These are phyloP conservation scores for Aleiodes leptofemur DNA, from an alignment of 2,888 invertebrate genomes.

Conservation along the genomic window DNA sequence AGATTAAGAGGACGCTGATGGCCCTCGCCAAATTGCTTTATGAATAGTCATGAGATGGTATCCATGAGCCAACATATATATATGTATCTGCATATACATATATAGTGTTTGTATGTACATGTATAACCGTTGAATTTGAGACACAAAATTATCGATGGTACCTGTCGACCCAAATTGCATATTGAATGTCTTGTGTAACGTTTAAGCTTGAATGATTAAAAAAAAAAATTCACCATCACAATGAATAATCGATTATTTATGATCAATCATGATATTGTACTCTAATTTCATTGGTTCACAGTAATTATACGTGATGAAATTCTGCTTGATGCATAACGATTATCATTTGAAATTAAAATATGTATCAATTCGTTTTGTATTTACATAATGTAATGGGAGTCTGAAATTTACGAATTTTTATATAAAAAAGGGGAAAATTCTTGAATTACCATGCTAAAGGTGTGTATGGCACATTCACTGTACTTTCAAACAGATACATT, in stretches of 20 bases:
- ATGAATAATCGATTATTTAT: slow-evolving; percentile 18
- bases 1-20: slow-evolving; percentile 49
- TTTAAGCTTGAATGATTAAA: not conserved
- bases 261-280: slow-evolving; percentile 10
- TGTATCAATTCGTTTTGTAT: no score
- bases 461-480: no score
- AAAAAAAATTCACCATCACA: not conserved
- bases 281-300: not conserved
- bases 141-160: slow-evolving; percentile 25
- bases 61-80: slow-evolving; percentile 26
- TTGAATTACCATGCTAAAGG: no score
- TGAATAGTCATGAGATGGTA: slow-evolving; percentile 47
- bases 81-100: slow-evolving; percentile 7
- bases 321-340: not conserved
- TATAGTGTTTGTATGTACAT: not conserved
- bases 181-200: slow-evolving; percentile 4
- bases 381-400: no score
- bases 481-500: no score
- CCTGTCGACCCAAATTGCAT: slow-evolving; percentile 27
- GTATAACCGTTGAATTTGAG: not conserved
- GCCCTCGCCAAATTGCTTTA: slow-evolving; percentile 46
- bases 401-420: no score
- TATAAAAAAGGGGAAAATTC: no score
- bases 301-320: not conserved
- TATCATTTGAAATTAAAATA: not conserved